These are phyloP conservation scores for Diplodus puntazzo DNA, from an alignment of 2,797 vertebrate genomes.

Conservation along the genomic window DNA sequence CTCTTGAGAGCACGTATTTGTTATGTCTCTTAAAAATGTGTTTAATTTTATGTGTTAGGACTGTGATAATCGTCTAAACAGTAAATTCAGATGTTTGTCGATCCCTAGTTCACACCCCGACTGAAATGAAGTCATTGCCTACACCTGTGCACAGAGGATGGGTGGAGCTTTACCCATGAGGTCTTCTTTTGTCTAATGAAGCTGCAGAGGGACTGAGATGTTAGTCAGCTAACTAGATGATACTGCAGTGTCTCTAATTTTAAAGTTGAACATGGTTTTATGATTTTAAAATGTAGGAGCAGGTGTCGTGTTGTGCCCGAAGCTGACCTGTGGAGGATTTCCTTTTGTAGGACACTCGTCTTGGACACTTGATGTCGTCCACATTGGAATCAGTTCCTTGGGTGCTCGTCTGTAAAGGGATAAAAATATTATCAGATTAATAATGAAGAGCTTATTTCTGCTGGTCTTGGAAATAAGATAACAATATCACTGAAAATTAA, in stretches of 20 bases:
- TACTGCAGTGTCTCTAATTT: background rate
- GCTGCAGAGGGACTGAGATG: too few species aligned
- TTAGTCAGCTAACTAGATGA: too few species aligned
- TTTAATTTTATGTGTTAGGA: background rate
- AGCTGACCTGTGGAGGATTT: conserved; percentile 91
- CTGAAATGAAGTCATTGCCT: background rate
- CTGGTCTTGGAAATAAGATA: too few species aligned
- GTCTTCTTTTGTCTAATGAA: background rate
- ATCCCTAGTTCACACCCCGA: background rate
- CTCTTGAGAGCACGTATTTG: background rate
- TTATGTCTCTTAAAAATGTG: background rate
- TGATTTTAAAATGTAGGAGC: background rate
- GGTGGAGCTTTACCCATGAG: background rate
- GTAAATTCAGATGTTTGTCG: background rate
- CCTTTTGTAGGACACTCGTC: conserved; percentile 89
- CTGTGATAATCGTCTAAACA: background rate
- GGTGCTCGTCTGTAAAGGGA: conserved; percentile 34
- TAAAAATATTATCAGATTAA: background rate
- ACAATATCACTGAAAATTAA: too few species aligned
- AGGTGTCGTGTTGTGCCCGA: background rate
- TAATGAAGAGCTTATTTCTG: too few species aligned
- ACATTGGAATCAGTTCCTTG: conserved; percentile 81
- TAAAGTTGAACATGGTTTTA: background rate
- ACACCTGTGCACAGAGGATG: background rate
- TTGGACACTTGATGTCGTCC: conserved; percentile 86